These are phyloP conservation scores for Helicolenus hilgendorfi DNA, from an alignment of 2,797 vertebrate genomes.

Conservation along the genomic window DNA sequence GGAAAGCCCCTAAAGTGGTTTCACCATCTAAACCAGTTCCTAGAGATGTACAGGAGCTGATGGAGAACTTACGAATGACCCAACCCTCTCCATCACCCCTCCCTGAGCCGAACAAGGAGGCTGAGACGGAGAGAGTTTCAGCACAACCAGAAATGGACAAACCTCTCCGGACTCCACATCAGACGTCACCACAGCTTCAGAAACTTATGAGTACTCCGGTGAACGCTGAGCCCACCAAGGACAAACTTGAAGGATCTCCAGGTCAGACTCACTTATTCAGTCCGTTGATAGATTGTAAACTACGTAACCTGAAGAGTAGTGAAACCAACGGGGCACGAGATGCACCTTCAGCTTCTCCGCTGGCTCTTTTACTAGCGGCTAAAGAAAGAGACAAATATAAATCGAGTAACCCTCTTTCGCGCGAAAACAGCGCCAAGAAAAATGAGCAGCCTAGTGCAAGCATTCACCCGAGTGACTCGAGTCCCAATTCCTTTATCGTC, in stretches of 20 bases:
- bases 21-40: slow-evolving; percentile 69
- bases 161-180: background rate
- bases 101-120: slow-evolving; percentile 29
- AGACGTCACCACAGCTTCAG: slow-evolving; percentile 56
- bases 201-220: slow-evolving; percentile 19
- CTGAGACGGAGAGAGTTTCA: slow-evolving; percentile 34
- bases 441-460: slow-evolving; percentile 52
- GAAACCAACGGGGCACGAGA: slow-evolving; percentile 68
- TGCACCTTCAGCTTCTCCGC: slow-evolving; percentile 75
- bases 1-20: slow-evolving; percentile 52
- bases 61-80: slow-evolving; percentile 50
- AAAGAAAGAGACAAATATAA: slow-evolving; percentile 87
- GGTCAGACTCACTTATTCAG: slow-evolving; percentile 67
- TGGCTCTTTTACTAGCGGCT: slow-evolving; percentile 89
- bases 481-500: slow-evolving; percentile 73
- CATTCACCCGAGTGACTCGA: slow-evolving; percentile 64
- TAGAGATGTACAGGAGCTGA: slow-evolving; percentile 53
- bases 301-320: slow-evolving; percentile 66
- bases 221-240: slow-evolving; percentile 36
- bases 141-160: slow-evolving; percentile 39
- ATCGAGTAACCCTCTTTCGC: slow-evolving; percentile 40
- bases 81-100: slow-evolving; percentile 24
- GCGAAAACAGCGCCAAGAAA: slow-evolving; percentile 66
- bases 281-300: slow-evolving; percentile 81
- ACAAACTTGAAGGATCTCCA: slow-evolving; percentile 26